Evolutionary conservation across 2,113 vertebrate genomes (phyloP), one percentile per base, ranked within the genome.

Genomic region (Leiothrix lutea): DNA sequence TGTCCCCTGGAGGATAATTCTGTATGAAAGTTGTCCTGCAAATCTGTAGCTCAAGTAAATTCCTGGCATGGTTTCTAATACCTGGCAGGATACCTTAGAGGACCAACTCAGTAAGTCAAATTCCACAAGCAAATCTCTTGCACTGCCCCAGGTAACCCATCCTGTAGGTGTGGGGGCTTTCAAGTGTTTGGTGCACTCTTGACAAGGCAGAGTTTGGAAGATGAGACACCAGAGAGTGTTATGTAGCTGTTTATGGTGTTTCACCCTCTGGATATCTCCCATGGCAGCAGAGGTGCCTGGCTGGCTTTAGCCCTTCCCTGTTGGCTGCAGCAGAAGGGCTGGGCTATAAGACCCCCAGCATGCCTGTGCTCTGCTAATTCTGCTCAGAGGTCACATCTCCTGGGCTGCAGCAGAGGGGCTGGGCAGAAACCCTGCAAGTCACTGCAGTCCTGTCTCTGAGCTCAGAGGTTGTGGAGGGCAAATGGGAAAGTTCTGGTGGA

Each of bases 141-240:
- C 44, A 10, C 29, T 42, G 12, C 11, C 3, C 2, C 53, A 74
- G 21, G 29, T 73, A 56, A 45, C 36, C 77, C 47, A 14, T 11
- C 42, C 45, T 61, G 73, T 13, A 42, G 35, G 12, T 35, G 15
- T 12, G 33, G 19, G 38, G 56, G 22, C 9, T 80, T 77, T 44
- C 42, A 4, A 6, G 13, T 16, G 23, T 54, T 72, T 79, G 48
- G 29, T 28, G 16, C 40, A 20, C 44, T 67, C 72, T n/a, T 56
- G 42, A 28, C 70, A 72, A 48, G 42, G 15, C 62, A 72, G n/a
- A 10, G 23, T 23, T 51, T 67, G 65, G 38, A 33, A 87, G 36
- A 24, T 47, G 48, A 67, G 45, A 25, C 2, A 4, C 0, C 3
- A 2, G 18, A 1, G 4, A 62, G 44, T 36, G 48, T 26, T 11